Percentiles rank a stretch among this genome's conserved stretches.
phyloP scores from a whole-genome alignment of 2,888 invertebrate species.

The Electrophaes corylata region DNA sequence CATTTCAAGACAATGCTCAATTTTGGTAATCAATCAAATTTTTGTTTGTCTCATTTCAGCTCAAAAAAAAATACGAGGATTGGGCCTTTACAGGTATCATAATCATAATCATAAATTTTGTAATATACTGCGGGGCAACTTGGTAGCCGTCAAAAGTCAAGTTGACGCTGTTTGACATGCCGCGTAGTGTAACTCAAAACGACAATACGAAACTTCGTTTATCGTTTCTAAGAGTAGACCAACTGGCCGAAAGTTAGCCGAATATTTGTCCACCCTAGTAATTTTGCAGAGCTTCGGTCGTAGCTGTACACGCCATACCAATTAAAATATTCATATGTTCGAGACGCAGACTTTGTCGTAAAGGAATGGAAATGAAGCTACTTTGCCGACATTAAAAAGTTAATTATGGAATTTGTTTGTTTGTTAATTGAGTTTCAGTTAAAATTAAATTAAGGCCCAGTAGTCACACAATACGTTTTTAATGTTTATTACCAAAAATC shows the following conservation, averaged over 20 bases:
- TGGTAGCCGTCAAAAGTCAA: too few species aligned
- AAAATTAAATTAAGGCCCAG: slow-evolving; percentile 4
- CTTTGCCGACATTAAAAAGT: slow-evolving; percentile 17
- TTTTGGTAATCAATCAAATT: too few species aligned
- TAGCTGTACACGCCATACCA: slow-evolving; percentile 27
- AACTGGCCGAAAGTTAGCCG: not conserved
- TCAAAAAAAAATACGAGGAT: too few species aligned
- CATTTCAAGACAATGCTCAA: too few species aligned
- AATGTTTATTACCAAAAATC: too few species aligned
- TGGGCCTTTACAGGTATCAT: too few species aligned
- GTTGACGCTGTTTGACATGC: too few species aligned
- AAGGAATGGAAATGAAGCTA: slow-evolving; percentile 21
- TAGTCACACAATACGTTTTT: too few species aligned
- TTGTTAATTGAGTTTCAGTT: slow-evolving; percentile 11
- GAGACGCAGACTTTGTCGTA: slow-evolving; percentile 26
- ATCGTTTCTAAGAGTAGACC: not conserved
- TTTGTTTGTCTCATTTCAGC: too few species aligned
- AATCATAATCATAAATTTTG: too few species aligned
- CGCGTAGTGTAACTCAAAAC: too few species aligned
- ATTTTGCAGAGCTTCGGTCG: slow-evolving; percentile 25
- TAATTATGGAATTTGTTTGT: slow-evolving; percentile 18
- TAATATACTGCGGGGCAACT: too few species aligned
- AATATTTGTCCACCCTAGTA: slow-evolving; percentile 4
- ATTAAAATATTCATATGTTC: slow-evolving; percentile 36
- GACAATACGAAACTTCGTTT: not conserved